Evolutionary conservation across 2,797 vertebrate genomes (phyloP).

Genomic region (Pantherophis vulpinus): DNA sequence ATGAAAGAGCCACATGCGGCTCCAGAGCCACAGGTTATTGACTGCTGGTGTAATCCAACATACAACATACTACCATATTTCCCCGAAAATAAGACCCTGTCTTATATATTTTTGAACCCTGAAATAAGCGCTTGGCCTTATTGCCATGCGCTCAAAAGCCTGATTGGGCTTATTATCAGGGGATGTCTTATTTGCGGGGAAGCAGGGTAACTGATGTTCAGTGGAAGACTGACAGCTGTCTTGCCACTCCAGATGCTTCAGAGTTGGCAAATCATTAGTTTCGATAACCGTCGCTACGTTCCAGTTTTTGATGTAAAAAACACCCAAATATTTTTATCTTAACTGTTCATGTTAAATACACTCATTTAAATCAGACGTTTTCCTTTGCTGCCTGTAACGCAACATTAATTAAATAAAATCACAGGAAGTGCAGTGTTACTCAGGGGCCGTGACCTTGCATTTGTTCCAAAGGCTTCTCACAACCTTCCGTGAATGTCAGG

Average conservation of each 20-base stretch:
- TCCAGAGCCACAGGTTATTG: too few relatives aligned
- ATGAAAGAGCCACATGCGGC: too few relatives aligned
- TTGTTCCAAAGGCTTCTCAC: background rate
- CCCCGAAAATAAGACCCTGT: too few relatives aligned
- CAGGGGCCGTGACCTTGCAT: too few relatives aligned
- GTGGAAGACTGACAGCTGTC: background rate
- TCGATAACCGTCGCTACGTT: conserved; percentile 48
- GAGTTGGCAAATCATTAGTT: conserved; percentile 45
- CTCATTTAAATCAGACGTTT: conserved; percentile 48
- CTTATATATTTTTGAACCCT: too few relatives aligned
- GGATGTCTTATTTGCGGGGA: too few relatives aligned
- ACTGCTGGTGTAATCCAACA: too few relatives aligned
- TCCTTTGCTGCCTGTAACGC: conserved; percentile 32
- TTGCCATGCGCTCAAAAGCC: too few relatives aligned
- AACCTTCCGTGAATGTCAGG: background rate
- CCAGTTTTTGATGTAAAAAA: conserved; percentile 51
- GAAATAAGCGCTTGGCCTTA: too few relatives aligned
- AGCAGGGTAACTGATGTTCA: background rate
- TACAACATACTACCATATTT: background rate
- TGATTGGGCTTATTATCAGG: too few relatives aligned
- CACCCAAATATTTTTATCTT: conserved; percentile 31
- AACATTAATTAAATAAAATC: conserved; percentile 14
- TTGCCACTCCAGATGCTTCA: conserved; percentile 22
- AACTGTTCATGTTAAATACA: conserved; percentile 11
- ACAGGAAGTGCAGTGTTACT: conserved; percentile 9